Percentiles rank a stretch among this genome's conserved stretches.
Conservation (phyloP, 2,113 vertebrate species). For the Ptilorrhoa leucosticta region DNA sequence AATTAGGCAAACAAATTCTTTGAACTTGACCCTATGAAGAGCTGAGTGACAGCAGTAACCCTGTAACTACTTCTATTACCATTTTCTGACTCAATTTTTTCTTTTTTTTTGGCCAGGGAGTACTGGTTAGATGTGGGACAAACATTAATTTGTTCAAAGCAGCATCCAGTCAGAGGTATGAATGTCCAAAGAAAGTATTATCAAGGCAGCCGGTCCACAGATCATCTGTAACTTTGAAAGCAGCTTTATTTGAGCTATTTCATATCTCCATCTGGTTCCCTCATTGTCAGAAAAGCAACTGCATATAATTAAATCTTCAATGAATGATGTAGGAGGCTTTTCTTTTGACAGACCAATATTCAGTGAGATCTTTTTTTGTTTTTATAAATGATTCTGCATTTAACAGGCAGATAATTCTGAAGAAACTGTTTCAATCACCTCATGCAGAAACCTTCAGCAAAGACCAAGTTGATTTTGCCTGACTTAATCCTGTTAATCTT, state of each 20-base stretch:
- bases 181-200: neutral
- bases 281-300: neutral
- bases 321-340: neutral
- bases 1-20: neutral
- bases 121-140: neutral
- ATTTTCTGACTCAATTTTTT: neutral
- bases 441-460: neutral
- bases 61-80: neutral
- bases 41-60: neutral
- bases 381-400: neutral
- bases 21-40: neutral
- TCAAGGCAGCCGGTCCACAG: neutral
- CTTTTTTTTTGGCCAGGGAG: rapidly evolving
- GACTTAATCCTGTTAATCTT: neutral
- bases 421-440: neutral
- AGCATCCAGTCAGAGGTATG: neutral
- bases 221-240: neutral
- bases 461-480: neutral
- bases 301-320: neutral
- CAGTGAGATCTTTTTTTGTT: neutral
- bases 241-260: neutral
- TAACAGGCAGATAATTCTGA: neutral
- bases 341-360: neutral
- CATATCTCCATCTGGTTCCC: neutral
- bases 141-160: neutral